Evolutionary conservation across 2,113 vertebrate genomes (phyloP).

Genomic region (Colinus virginianus): DNA sequence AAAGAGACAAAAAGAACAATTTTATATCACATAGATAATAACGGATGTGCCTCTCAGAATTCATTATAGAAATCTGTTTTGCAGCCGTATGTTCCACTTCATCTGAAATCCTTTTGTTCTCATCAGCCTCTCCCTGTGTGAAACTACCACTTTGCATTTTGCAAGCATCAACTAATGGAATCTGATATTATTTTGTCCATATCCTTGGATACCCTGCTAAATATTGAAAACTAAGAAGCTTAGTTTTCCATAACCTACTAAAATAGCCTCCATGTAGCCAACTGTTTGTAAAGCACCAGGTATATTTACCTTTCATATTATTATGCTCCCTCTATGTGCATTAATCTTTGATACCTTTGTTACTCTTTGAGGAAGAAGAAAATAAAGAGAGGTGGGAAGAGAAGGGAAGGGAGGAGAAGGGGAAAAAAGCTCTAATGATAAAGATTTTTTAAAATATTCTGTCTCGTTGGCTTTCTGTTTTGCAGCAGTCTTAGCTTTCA

Average conservation of each 20-base stretch:
- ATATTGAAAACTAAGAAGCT: not conserved
- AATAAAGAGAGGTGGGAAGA: not conserved
- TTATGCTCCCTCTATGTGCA: not conserved
- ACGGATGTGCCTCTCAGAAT: conserved; percentile 68
- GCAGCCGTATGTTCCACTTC: conserved; percentile 67
- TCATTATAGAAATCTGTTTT: conserved; percentile 75
- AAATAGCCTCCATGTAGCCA: not conserved
- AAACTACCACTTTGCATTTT: conserved; percentile 68
- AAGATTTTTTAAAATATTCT: not conserved
- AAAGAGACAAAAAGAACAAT: conserved; percentile 74
- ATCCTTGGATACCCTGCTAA: conserved; percentile 30
- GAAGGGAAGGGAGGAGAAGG: not conserved
- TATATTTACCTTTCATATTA: not conserved
- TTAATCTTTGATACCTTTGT: not conserved
- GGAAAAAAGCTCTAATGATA: not conserved
- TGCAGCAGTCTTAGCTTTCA: not conserved
- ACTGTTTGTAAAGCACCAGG: not conserved
- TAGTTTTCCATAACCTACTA: not conserved
- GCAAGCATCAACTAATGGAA: conserved; percentile 48
- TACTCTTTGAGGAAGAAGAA: not conserved
- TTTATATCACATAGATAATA: conserved; percentile 74
- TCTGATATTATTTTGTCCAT: conserved; percentile 55
- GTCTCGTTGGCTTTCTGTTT: not conserved
- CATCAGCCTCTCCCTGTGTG: conserved; percentile 66
- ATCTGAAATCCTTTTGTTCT: conserved; percentile 75